Percentiles rank a stretch among this genome's conserved stretches.
phyloP scores from a whole-genome alignment of 23 tunicate genomes.

The Corella eumyota region DNA sequence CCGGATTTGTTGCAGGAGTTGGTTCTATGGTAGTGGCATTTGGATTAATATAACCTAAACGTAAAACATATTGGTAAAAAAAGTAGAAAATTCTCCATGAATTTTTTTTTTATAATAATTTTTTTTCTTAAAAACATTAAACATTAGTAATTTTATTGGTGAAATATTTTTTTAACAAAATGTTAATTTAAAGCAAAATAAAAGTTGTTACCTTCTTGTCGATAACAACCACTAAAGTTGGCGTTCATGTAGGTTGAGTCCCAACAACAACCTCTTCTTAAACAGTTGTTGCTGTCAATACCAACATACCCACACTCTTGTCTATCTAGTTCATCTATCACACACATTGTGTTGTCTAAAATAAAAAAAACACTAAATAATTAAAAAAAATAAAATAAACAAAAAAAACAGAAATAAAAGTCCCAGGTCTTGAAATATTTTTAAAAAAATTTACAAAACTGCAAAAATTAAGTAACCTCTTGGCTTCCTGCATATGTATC shows the following conservation, averaged over 20 bases:
- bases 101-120: neutral
- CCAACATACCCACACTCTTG: slow-evolving; percentile 51
- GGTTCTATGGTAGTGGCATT: neutral
- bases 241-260: slow-evolving; percentile 30
- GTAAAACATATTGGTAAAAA: neutral
- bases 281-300: slow-evolving; percentile 40
- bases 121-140: too few species aligned
- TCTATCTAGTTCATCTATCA: slow-evolving; percentile 11
- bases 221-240: slow-evolving; percentile 64
- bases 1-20: slow-evolving; percentile 19
- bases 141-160: too few species aligned
- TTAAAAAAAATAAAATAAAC: neutral
- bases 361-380: neutral
- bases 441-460: neutral
- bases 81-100: neutral
- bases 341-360: slow-evolving; percentile 16
- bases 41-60: neutral
- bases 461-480: slow-evolving; percentile 26
- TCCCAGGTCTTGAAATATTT: neutral
- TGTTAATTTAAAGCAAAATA: neutral
- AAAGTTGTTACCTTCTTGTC: slow-evolving; percentile 53
- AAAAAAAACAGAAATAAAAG: neutral
- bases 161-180: neutral
- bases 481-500: slow-evolving; percentile 52
- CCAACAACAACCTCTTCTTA: slow-evolving; percentile 60